Evolutionary conservation across 1,140 invertebrate genomes (phyloP).

Genomic region (Melanaphis sacchari): DNA sequence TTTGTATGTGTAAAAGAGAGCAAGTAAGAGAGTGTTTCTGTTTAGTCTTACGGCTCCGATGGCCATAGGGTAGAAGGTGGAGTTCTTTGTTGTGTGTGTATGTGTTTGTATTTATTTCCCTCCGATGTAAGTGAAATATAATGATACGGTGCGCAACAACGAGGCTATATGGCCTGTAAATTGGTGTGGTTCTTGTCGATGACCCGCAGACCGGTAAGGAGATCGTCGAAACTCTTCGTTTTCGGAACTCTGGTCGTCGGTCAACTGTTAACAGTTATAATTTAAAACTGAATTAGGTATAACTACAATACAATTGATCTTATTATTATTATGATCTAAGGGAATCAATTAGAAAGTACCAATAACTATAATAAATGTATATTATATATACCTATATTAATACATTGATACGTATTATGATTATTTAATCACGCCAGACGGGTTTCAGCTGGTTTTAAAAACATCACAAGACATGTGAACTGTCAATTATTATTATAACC

Average conservation of each 20-base stretch:
- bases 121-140: conserved; percentile 54
- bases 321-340: too few species aligned
- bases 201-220: background rate
- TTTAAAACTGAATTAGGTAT: too few species aligned
- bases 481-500: background rate
- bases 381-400: too few species aligned
- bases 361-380: background rate
- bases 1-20: too few species aligned
- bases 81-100: conserved; percentile 25
- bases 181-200: conserved; percentile 28
- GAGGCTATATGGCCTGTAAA: conserved; percentile 24
- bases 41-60: conserved; percentile 23
- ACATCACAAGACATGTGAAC: background rate
- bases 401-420: background rate
- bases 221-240: background rate
- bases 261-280: background rate
- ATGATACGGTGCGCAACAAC: conserved; percentile 47
- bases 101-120: background rate
- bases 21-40: background rate
- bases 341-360: too few species aligned
- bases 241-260: background rate
- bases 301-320: too few species aligned
- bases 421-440: background rate
- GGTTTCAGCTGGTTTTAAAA: background rate
- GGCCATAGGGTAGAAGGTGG: conserved; percentile 54